These are phyloP conservation scores for Perognathus longimembris DNA, from an alignment of 2,113 vertebrate species.

Conservation along the genomic window DNA sequence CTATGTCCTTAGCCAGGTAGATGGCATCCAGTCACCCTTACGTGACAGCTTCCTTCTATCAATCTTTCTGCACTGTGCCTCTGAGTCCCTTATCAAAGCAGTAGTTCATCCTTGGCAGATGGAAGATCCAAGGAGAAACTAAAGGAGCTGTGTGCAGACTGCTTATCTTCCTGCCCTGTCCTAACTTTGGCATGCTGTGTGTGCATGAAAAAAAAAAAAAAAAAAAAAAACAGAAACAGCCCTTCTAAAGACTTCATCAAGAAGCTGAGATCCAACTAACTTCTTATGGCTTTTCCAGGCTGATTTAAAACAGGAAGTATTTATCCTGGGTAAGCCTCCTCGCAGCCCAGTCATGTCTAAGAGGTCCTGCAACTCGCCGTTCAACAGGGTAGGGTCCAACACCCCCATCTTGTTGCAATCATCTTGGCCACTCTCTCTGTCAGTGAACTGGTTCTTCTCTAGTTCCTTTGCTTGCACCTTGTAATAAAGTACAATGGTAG, in stretches of 20 bases:
- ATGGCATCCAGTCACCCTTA: neutral
- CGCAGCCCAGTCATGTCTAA: constrained; percentile 95
- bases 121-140: accelerated
- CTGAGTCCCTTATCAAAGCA: neutral
- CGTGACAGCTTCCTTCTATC: neutral
- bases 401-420: constrained; percentile 72
- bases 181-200: constrained; percentile 54
- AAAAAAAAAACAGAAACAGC: neutral
- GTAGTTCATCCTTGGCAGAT: neutral
- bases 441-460: neutral
- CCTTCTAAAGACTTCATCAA: neutral
- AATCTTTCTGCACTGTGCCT: neutral
- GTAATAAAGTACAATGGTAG: neutral
- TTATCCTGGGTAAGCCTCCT: constrained; percentile 96
- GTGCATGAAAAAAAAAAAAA: constrained; percentile 44
- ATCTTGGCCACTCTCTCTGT: neutral
- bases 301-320: constrained; percentile 90
- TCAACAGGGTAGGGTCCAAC: constrained; percentile 94
- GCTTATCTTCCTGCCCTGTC: neutral
- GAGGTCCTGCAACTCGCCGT: constrained; percentile 90
- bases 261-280: constrained; percentile 75
- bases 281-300: constrained; percentile 93
- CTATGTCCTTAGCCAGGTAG: neutral
- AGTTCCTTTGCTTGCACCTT: neutral
- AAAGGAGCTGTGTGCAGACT: neutral